Conservation (phyloP, 2,797 vertebrate species). For the Acipenser oxyrinchus region DNA sequence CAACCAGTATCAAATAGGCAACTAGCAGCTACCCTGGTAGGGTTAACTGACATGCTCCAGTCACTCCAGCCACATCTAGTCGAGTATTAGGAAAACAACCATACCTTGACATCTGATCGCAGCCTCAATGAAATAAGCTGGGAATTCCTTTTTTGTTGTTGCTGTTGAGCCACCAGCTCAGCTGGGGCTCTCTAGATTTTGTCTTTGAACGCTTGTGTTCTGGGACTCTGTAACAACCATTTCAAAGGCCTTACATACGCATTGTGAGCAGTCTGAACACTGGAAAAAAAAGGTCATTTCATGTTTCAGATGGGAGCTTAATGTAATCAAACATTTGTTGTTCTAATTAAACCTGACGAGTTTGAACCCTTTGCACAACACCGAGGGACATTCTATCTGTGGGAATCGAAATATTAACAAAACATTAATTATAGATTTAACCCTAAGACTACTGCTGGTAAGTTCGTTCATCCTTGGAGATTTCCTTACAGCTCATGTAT, state of each 20-base stretch:
- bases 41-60: too few relatives aligned
- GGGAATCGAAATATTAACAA: background rate
- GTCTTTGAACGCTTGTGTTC: background rate
- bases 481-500: too few relatives aligned
- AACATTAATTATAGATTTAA: conserved; percentile 1
- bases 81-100: too few relatives aligned
- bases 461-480: too few relatives aligned
- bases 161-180: background rate
- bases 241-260: background rate
- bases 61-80: too few relatives aligned
- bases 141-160: background rate
- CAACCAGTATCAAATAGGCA: too few relatives aligned
- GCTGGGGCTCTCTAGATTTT: background rate
- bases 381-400: background rate
- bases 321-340: conserved; percentile 1
- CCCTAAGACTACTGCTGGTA: background rate
- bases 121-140: too few relatives aligned
- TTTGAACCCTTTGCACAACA: background rate
- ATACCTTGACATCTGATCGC: too few relatives aligned
- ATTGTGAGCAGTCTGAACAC: background rate
- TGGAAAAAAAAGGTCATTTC: background rate
- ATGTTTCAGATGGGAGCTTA: background rate
- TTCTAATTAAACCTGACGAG: conserved; percentile 1
- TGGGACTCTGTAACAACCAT: background rate
- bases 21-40: too few relatives aligned